These are phyloP conservation scores for Tetranychus piercei DNA, from an alignment of 2,888 invertebrate genomes.

Conservation along the genomic window DNA sequence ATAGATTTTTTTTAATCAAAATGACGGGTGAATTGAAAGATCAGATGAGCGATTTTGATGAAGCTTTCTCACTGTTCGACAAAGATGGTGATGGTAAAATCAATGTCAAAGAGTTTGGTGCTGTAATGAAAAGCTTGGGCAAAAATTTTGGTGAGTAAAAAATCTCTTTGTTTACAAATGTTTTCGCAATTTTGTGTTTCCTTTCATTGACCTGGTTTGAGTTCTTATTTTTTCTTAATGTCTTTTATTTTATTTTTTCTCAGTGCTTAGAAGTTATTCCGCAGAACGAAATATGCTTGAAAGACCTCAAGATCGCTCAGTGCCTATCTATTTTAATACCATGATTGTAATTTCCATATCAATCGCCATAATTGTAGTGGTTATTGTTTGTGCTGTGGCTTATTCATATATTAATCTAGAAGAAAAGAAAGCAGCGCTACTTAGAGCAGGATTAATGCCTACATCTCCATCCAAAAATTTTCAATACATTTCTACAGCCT, in stretches of 20 bases:
- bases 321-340: constrained; percentile 20
- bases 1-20: constrained; percentile 14
- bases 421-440: constrained; percentile 18
- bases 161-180: neutral
- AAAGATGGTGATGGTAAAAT: neutral
- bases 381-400: constrained; percentile 21
- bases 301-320: neutral
- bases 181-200: neutral
- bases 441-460: constrained; percentile 18
- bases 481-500: constrained; percentile 15
- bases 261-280: neutral
- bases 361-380: constrained; percentile 21
- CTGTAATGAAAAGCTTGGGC: constrained; percentile 1
- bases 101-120: neutral
- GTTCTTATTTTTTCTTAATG: neutral
- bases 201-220: neutral
- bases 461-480: constrained; percentile 19
- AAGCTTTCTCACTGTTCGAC: neutral
- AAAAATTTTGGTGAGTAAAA: neutral
- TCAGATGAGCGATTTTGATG: neutral
- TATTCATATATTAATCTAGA: constrained; percentile 21
- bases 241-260: neutral
- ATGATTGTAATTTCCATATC: constrained; percentile 18
- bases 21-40: constrained; percentile 8
- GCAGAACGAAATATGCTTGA: neutral